These are phyloP conservation scores for Puffinus mauretanicus DNA, from an alignment of 2,113 vertebrate genomes.

Conservation along the genomic window DNA sequence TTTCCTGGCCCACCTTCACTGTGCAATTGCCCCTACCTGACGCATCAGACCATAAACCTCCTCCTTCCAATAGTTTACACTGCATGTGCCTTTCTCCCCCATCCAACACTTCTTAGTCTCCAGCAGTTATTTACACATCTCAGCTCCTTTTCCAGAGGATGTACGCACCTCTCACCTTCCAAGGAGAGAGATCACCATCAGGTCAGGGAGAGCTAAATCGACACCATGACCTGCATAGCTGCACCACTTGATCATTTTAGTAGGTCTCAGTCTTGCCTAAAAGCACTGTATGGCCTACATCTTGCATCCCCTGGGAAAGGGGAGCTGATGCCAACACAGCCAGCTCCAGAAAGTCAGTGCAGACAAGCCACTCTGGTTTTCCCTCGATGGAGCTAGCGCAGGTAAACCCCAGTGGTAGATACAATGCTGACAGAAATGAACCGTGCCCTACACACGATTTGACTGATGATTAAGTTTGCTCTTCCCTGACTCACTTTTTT, in stretches of 20 bases:
- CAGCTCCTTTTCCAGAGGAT: background rate
- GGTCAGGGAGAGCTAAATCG: background rate
- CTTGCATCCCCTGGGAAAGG: background rate
- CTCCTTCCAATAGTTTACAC: background rate
- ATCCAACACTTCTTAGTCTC: background rate
- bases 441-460: background rate
- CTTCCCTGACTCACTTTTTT: background rate
- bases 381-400: background rate
- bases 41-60: background rate
- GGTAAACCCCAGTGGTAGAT: background rate
- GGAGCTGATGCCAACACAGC: background rate
- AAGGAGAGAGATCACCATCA: background rate
- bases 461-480: background rate
- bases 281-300: background rate
- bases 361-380: fast-evolving
- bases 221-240: background rate
- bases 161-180: background rate
- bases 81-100: background rate
- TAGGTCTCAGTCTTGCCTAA: background rate
- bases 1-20: background rate
- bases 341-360: background rate
- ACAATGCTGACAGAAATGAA: background rate
- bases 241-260: background rate
- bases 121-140: background rate
- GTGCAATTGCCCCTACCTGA: background rate